Evolutionary conservation across 2,797 vertebrate genomes (phyloP).

Genomic region (Centroberyx gerrardi): DNA sequence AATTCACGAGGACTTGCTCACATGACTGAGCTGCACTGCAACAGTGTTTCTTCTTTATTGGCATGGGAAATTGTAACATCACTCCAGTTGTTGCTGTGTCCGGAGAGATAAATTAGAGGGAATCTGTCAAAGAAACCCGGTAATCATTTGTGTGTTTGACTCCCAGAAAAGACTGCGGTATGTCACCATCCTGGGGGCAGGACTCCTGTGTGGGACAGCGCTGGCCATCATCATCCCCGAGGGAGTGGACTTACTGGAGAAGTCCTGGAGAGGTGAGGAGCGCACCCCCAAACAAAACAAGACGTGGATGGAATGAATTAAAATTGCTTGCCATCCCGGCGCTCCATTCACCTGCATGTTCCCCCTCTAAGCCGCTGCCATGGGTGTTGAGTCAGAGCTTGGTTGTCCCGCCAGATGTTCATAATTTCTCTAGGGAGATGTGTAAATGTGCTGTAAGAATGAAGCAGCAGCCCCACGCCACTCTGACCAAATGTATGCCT

Average conservation of each 20-base stretch:
- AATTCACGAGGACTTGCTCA: neutral
- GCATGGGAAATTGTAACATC: neutral
- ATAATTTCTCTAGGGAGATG: neutral
- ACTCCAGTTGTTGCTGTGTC: neutral
- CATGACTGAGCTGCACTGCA: neutral
- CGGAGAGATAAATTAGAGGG: too few relatives aligned
- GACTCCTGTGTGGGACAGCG: constrained; percentile 81
- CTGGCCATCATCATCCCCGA: constrained; percentile 85
- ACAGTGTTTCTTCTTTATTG: neutral
- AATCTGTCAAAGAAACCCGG: too few relatives aligned
- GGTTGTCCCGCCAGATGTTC: constrained; percentile 31
- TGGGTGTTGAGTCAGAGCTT: neutral
- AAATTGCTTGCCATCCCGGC: neutral
- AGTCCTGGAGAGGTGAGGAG: constrained; percentile 69
- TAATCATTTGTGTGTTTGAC: constrained; percentile 4
- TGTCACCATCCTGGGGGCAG: constrained; percentile 85
- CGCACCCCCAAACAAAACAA: neutral
- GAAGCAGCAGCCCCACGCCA: neutral
- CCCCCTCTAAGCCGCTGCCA: neutral
- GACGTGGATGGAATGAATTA: neutral
- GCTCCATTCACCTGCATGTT: neutral
- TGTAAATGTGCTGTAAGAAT: neutral
- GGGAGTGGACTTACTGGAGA: constrained; percentile 82
- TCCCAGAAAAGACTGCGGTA: constrained; percentile 83
- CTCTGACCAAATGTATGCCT: neutral